Percentiles rank a stretch among this genome's conserved stretches.
phyloP scores from a whole-genome alignment of 2,113 vertebrate genomes.

The Excalfactoria chinensis region DNA sequence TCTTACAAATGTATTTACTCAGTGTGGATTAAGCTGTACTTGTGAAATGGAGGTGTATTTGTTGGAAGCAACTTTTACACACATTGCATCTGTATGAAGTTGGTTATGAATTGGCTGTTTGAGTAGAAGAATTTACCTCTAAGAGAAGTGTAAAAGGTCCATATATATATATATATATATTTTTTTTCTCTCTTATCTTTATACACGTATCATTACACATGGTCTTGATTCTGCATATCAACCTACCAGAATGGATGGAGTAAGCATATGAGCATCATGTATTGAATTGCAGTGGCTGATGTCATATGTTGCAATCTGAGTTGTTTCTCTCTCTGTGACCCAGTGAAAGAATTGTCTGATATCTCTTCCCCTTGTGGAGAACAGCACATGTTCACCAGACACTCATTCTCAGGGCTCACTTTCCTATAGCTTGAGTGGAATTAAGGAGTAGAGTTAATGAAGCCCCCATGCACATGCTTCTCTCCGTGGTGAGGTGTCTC shows the following conservation, averaged over 20 bases:
- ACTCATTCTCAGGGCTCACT: accelerated
- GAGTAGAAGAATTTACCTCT: background rate
- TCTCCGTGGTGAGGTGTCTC: accelerated
- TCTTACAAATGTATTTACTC: background rate
- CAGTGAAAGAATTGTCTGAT: background rate
- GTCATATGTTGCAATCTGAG: background rate
- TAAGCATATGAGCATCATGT: too few species aligned
- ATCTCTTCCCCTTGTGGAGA: background rate
- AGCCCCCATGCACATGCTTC: accelerated
- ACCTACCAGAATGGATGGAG: background rate
- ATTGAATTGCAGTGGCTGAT: background rate
- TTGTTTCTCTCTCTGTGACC: background rate
- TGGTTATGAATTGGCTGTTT: background rate
- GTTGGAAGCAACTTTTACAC: background rate
- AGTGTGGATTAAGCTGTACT: background rate
- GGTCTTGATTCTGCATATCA: background rate
- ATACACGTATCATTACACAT: too few species aligned
- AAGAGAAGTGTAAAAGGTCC: accelerated
- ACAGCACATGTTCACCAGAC: too few species aligned
- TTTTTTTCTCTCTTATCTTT: background rate
- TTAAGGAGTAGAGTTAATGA: background rate
- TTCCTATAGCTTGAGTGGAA: background rate
- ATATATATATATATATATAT: too few species aligned
- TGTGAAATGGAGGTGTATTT: background rate
- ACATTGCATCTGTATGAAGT: background rate